Percentiles rank a stretch among this genome's conserved stretches.
Conservation (phyloP, 2,113 vertebrate genomes). For the Trematomus loennbergii region DNA sequence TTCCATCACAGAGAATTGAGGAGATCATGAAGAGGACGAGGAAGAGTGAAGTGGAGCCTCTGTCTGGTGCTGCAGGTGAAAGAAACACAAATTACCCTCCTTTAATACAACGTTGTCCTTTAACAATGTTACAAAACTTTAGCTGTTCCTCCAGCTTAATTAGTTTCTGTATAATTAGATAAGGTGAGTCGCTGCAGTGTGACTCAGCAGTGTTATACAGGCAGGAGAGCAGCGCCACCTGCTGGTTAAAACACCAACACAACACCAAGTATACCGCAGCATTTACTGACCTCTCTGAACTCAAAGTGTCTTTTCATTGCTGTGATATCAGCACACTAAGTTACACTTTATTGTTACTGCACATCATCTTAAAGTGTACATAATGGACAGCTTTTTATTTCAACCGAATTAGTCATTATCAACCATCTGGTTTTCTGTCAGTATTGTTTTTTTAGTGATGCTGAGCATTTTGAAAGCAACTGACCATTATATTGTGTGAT, state of each 20-base stretch:
- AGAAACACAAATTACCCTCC: background rate
- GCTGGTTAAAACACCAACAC: constrained; percentile 1
- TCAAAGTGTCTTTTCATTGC: background rate
- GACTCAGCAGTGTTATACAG: constrained; percentile 71
- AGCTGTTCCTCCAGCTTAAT: background rate
- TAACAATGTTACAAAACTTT: too few relatives aligned
- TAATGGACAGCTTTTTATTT: background rate
- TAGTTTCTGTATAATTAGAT: background rate
- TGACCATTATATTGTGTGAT: background rate
- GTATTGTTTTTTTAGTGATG: too few relatives aligned
- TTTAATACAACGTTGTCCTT: too few relatives aligned
- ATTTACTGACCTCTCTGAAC: background rate
- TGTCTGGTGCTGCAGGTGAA: constrained; percentile 65
- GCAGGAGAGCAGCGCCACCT: constrained; percentile 45
- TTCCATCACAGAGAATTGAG: constrained; percentile 90
- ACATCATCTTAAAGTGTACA: too few relatives aligned
- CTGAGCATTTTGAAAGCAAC: too few relatives aligned
- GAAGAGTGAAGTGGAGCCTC: constrained; percentile 88
- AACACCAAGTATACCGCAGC: background rate
- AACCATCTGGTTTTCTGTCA: too few relatives aligned
- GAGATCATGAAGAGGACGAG: constrained; percentile 99
- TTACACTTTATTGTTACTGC: too few relatives aligned
- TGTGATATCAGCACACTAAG: background rate
- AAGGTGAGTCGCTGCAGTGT: constrained; percentile 61
- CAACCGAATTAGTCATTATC: background rate